phyloP scores from a whole-genome alignment of 2,888 invertebrate genomes.

The Dolichopus griseipennis region DNA sequence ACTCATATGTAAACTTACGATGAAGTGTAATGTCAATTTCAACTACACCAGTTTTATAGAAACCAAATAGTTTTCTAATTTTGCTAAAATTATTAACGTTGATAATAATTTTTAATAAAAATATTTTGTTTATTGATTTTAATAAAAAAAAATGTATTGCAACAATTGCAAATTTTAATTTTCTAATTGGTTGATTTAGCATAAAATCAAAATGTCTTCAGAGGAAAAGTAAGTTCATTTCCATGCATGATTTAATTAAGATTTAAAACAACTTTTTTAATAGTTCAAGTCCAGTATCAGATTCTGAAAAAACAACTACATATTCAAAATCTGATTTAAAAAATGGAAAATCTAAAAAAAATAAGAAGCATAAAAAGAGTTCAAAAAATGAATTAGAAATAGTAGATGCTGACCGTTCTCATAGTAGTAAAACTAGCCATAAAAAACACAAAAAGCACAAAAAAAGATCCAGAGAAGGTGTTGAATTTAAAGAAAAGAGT shows the following conservation, averaged over 20 bases:
- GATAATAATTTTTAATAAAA: too few species aligned
- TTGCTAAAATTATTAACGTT: too few species aligned
- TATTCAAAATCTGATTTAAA: conserved; percentile 27
- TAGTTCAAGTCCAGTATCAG: not conserved
- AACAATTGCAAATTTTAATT: too few species aligned
- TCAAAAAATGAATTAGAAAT: not conserved
- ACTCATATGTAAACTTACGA: too few species aligned
- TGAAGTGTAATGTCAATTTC: too few species aligned
- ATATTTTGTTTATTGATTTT: too few species aligned
- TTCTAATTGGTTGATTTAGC: too few species aligned
- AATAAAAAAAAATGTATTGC: too few species aligned
- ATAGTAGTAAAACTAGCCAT: conserved; percentile 29
- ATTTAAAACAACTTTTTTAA: not conserved
- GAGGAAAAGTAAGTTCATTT: not conserved
- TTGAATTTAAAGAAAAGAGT: conserved; percentile 29
- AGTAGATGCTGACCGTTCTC: not conserved
- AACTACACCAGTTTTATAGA: too few species aligned
- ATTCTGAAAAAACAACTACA: conserved; percentile 22
- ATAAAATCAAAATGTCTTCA: not conserved
- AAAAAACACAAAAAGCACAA: conserved; percentile 56
- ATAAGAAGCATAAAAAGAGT: conserved; percentile 56
- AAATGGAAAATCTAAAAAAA: conserved; percentile 48
- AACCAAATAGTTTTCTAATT: too few species aligned
- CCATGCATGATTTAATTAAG: not conserved
- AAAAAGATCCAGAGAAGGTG: conserved; percentile 44